Evolutionary conservation across 2,113 vertebrate species (phyloP), one percentile per base, ranked within the genome.

Genomic region (Psammodynastes pulverulentus): DNA sequence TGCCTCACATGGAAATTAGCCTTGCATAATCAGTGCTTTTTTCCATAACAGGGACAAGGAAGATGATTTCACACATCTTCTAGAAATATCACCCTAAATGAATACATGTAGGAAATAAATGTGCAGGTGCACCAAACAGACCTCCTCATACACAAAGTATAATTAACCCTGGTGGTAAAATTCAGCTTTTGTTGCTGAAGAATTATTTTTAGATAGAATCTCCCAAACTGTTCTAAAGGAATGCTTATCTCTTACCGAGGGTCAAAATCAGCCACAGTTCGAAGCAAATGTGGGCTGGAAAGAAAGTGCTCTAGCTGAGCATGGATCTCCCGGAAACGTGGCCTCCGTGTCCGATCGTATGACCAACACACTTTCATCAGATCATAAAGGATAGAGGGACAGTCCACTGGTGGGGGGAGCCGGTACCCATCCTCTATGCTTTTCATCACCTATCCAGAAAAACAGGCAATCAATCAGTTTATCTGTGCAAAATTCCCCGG

Each of bases 281-380:
- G 95, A 87, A 98, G 96, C 17, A 97, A 95, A 23, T 97, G 97
- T 0, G 98, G 98, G 46, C 96, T 98, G 2, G 97, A 95, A 7
- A 97, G 96, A 93, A 98, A 91, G 3, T 97, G 97, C 13, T 98
- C 98, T 91, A 98, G 96, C 48, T 97, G 97, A 52, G 96, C 96
- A 79, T 95, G 96, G 52, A 98, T 97, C 90, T 98, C 97, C 67
- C 97, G 97, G 90, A 98, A 98, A 84, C 96, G 96, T 51, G 97
- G 98, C 88, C 98, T 95, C 24, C 95, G 96, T 24, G 89, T 54
- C 2, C 96, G 92, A 23, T 98, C 96, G 0, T 98, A 97, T 0
- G 96, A 96, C 98, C 98, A 98, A 92, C 98, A 98, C 91, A 95
- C 97, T 94, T 98, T 98, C 98, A 98, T 98, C 54, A 98, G 97